Evolutionary conservation across 2,113 vertebrate genomes (phyloP), one percentile per base, ranked within the genome.

Genomic region (Xenotilapia leptura): DNA sequence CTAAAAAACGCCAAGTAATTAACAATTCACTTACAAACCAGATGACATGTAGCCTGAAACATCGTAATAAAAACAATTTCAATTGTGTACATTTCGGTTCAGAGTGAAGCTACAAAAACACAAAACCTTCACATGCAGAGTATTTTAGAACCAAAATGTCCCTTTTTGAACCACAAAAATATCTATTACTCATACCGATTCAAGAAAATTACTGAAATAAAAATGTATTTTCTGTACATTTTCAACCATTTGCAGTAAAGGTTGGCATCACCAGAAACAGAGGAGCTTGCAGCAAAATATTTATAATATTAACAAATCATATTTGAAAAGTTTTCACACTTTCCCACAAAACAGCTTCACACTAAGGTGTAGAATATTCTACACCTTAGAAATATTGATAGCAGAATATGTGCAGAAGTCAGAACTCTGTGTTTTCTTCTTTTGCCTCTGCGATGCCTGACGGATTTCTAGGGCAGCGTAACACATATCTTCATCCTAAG

Each of bases 381-480:
- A 85, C n/a, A 33, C 19, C 4, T 4, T 33, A 8, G 47, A 40
- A 31, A 36, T 68, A 9, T 31, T 68, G 58, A 80, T 11, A 19
- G 47, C 84, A 80, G 77, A 68, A 80, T 9, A 80, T 58, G 51
- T 49, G 53, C 31, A 75, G 5, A 75, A 82, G 21, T 77, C 80
- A 38, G 79, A 62, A 60, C n/a, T 40, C 40, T 86, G 28, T 8
- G 13, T 82, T 28, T 58, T 86, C 14, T 23, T 86, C 85, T 86
- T 82, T 58, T 21, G 26, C 70, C n/a, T 49, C 62, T 75, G 62
- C 6, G 1, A 86, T 75, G 14, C 8, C 5, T 23, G 28, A 45
- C 42, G 42, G 12, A 82, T 86, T 82, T 82, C 85, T 12, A 82
- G 2, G 9, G 85, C 85, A 38, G 65, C 53, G 11, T 86, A 86